A percentile compares a stretch with the other conserved stretches of the same genome.
Evolutionary conservation across 2,113 vertebrate species (phyloP).

Genomic region (Petaurus breviceps): DNA sequence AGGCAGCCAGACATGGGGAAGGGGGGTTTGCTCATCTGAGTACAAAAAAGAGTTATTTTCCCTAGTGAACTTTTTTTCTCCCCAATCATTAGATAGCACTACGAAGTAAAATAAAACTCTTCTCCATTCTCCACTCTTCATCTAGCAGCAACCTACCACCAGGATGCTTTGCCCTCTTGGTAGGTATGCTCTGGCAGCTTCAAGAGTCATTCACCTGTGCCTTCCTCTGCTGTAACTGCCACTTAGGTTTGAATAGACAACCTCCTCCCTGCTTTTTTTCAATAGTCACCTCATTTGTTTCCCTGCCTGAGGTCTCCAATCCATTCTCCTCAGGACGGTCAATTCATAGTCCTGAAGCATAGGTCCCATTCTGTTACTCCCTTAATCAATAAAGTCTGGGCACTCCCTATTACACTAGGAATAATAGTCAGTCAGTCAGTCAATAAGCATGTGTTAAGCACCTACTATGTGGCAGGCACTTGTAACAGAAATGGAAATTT

Average conservation of each 20-base stretch:
- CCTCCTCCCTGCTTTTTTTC: background rate
- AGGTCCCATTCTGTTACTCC: background rate
- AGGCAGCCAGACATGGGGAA: constrained; percentile 68
- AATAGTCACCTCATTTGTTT: background rate
- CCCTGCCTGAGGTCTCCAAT: background rate
- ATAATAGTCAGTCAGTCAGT: background rate
- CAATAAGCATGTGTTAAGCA: background rate
- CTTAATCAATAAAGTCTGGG: background rate
- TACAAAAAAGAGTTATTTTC: background rate
- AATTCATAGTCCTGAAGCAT: background rate
- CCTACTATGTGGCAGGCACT: too few relatives aligned
- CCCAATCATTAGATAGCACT: background rate
- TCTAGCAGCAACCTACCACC: background rate
- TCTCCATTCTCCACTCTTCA: background rate
- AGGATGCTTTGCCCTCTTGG: background rate
- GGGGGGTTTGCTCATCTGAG: constrained; percentile 49
- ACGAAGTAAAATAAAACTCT: constrained; percentile 4
- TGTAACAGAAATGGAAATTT: too few relatives aligned
- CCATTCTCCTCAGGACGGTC: background rate
- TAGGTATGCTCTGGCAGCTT: background rate
- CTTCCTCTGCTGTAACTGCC: background rate
- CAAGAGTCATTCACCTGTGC: background rate
- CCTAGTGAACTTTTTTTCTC: constrained; percentile 41
- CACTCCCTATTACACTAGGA: background rate
- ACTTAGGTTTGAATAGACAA: background rate